phyloP scores from a whole-genome alignment of 2,113 vertebrate species.

The Agelaius phoeniceus region DNA sequence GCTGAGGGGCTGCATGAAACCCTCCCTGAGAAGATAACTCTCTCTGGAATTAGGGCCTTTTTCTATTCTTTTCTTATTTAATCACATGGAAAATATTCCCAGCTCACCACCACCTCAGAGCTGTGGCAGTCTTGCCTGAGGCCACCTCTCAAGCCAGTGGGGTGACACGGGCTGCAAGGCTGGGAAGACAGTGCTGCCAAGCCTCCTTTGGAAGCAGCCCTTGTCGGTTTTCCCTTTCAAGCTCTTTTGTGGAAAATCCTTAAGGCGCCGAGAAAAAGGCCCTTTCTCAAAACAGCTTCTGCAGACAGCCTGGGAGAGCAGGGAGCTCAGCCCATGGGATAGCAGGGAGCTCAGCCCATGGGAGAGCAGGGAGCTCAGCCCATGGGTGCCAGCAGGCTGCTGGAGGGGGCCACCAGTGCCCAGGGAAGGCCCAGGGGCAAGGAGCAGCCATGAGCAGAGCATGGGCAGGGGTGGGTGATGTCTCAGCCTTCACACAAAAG shows the following conservation, averaged over 20 bases:
- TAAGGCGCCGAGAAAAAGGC: background rate
- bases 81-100: background rate
- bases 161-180: background rate
- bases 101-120: background rate
- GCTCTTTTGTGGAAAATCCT: slow-evolving; percentile 20
- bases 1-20: background rate
- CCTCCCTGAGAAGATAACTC: background rate
- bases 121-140: background rate
- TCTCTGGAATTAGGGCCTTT: background rate
- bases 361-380: background rate
- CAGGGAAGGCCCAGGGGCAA: background rate
- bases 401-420: background rate
- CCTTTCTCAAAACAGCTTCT: slow-evolving; percentile 5
- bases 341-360: background rate
- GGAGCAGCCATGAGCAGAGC: background rate
- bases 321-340: background rate
- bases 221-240: slow-evolving; percentile 39
- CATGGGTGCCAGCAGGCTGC: background rate
- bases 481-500: background rate
- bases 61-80: background rate
- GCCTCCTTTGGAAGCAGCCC: background rate
- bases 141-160: background rate
- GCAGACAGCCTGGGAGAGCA: background rate
- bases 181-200: slow-evolving; percentile 34
- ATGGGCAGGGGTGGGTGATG: rapidly evolving